These are phyloP conservation scores for Lacerta bilineata DNA, from an alignment of 2,797 vertebrate genomes.

Conservation along the genomic window DNA sequence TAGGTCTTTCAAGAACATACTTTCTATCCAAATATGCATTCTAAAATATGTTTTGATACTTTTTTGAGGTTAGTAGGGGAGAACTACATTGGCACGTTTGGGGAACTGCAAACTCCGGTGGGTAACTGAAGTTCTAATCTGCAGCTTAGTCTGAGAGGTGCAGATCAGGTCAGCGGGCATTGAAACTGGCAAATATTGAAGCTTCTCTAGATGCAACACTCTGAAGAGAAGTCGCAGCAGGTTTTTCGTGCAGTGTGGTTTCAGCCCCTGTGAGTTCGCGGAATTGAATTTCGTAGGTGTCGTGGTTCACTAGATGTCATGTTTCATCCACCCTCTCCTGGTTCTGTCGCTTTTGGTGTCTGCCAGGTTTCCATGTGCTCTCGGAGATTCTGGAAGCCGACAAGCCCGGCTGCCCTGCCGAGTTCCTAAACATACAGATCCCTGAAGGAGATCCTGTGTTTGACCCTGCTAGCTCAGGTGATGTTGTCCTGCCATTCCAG, in stretches of 20 bases:
- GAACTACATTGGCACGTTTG: not conserved
- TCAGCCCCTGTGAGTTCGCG: not conserved
- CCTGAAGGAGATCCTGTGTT: constrained; percentile 87
- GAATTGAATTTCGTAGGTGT: not conserved
- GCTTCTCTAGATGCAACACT: not conserved
- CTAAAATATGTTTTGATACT: no score
- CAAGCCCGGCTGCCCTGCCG: constrained; percentile 89
- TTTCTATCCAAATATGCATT: no score
- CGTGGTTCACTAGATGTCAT: not conserved
- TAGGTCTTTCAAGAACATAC: no score
- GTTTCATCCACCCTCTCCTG: not conserved
- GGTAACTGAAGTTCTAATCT: no score
- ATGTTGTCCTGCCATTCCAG: constrained; percentile 89
- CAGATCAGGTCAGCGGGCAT: not conserved
- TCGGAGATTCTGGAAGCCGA: constrained; percentile 87
- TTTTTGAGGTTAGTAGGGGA: no score
- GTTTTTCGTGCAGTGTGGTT: not conserved
- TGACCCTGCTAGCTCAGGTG: constrained; percentile 80
- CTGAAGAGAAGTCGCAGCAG: no score
- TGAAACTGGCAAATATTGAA: not conserved
- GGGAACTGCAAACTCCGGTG: no score
- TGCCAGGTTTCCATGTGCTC: constrained; percentile 89
- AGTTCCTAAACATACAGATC: constrained; percentile 92
- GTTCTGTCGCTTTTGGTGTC: constrained; percentile 71
- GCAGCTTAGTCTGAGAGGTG: no score